Percentiles rank a stretch among this genome's conserved stretches.
Evolutionary conservation across 2,888 invertebrate genomes (phyloP).

Genomic region (Polietes domitor): DNA sequence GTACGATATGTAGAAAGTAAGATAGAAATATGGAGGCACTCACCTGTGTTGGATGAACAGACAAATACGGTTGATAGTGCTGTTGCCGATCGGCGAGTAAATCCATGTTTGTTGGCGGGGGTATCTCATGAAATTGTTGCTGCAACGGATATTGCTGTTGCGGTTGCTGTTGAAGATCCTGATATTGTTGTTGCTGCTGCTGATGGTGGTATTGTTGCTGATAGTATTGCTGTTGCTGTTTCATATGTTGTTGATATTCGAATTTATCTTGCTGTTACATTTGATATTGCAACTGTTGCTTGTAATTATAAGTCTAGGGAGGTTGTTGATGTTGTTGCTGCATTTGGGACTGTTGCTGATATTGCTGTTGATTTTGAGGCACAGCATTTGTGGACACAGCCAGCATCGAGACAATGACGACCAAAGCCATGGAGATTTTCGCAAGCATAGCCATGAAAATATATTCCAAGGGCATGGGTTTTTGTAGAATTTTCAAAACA

Average conservation of each 20-base stretch:
- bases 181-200: slow-evolving; percentile 33
- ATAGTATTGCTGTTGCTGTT: slow-evolving; percentile 60
- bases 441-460: slow-evolving; percentile 19
- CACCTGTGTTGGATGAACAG: slow-evolving; percentile 56
- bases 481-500: slow-evolving; percentile 46
- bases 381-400: slow-evolving; percentile 37
- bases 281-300: slow-evolving; percentile 69
- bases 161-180: slow-evolving; percentile 20
- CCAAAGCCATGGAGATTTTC: slow-evolving; percentile 21
- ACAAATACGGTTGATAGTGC: slow-evolving; percentile 37
- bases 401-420: slow-evolving; percentile 35
- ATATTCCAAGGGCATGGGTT: slow-evolving; percentile 49
- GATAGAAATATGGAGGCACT: slow-evolving; percentile 12
- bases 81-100: not conserved
- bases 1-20: too few species aligned
- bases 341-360: slow-evolving; percentile 31
- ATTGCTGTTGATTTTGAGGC: slow-evolving; percentile 36
- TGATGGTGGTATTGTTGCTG: slow-evolving; percentile 56
- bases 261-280: slow-evolving; percentile 68
- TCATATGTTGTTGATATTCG: slow-evolving; percentile 68
- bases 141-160: slow-evolving; percentile 36
- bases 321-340: slow-evolving; percentile 45
- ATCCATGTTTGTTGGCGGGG: not conserved
- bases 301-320: slow-evolving; percentile 59
- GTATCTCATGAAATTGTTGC: slow-evolving; percentile 21